Base-by-base conservation (phyloP, 30 jellyfish, hydroid and myxozoan genomes). In the Aurelia sp. region DNA sequence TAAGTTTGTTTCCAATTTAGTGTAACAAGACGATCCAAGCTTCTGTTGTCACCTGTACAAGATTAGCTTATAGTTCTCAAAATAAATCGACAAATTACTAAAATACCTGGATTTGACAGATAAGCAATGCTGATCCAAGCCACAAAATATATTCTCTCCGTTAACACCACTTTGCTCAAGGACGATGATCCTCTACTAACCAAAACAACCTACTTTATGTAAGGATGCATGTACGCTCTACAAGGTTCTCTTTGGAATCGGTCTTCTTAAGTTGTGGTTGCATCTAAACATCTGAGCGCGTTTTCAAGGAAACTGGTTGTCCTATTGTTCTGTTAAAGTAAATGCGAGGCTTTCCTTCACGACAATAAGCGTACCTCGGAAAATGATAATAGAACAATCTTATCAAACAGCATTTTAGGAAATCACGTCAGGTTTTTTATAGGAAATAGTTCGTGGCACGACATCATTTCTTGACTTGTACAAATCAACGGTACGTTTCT, bases 381-480 rank as follows among this genome's bases (percentile, higher is more conserved):
- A 80, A 66, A 66, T 80, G 76, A 48, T 55, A 27, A 65, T 50
- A 21, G 64, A 55, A 55, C 60, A 52, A 82, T 55, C 91, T 12
- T 62, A 69, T 82, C 81, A 11, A 33, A 10, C 5, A 60, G 84
- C 84, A 82, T 53, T 82, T 48, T 6, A 84, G 93, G 93, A 84
- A 84, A 84, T 84, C 93, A 84, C 93, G 93, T 71, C 40, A 71
- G 74, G 51, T 84, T 58, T 66, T 31, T 23, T 70, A 72, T 71
- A 84, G 93, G 93, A 84, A 84, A 84, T 74, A 57, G 77, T 50
- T 52, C 65, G 71, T 21, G 12, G 84, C 93, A 84, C 93, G 93
- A 37, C 82, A 84, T 76, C 74, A 41, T 67, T 17, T 61, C 40
- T 63, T 68, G 77, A 48, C 60, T 68, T 50, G 71, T 76, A 60